A percentile compares a stretch with the other conserved stretches of the same genome.
phyloP scores from a whole-genome alignment of 2,113 vertebrate genomes.

The Parotia lawesii region DNA sequence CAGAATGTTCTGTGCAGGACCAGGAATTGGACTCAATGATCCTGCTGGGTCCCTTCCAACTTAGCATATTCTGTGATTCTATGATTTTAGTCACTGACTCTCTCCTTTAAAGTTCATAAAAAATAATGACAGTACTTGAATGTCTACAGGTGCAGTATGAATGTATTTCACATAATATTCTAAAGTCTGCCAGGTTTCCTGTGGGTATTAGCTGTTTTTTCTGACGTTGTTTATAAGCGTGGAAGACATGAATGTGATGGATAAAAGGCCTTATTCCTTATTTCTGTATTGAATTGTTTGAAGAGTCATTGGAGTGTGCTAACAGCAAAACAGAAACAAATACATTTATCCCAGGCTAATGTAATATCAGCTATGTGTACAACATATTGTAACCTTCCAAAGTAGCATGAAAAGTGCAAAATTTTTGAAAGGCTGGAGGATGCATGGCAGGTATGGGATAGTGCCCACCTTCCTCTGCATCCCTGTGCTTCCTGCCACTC shows the following conservation, averaged over 20 bases:
- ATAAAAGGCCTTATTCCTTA: not conserved
- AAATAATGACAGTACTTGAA: not conserved
- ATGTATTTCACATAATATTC: not conserved
- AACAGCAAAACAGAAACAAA: not conserved
- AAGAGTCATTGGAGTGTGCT: not conserved
- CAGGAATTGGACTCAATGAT: not conserved
- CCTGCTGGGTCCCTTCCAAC: not conserved
- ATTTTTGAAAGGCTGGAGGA: not conserved
- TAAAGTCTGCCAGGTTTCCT: not conserved
- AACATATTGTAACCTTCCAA: not conserved
- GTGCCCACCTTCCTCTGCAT: not conserved
- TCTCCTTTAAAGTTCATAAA: not conserved
- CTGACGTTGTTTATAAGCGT: not conserved
- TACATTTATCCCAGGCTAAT: not conserved
- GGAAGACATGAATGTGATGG: not conserved
- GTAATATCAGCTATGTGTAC: not conserved
- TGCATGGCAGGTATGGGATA: fast-evolving
- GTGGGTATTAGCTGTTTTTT: not conserved
- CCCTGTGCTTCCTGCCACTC: not conserved
- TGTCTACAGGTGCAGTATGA: not conserved
- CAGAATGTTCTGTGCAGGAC: not conserved
- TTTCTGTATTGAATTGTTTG: not conserved
- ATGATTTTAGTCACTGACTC: not conserved
- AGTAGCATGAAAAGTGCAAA: not conserved
- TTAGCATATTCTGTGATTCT: not conserved